Evolutionary conservation across 2,888 invertebrate species (phyloP).

Genomic region (Platycnemis pennipes): DNA sequence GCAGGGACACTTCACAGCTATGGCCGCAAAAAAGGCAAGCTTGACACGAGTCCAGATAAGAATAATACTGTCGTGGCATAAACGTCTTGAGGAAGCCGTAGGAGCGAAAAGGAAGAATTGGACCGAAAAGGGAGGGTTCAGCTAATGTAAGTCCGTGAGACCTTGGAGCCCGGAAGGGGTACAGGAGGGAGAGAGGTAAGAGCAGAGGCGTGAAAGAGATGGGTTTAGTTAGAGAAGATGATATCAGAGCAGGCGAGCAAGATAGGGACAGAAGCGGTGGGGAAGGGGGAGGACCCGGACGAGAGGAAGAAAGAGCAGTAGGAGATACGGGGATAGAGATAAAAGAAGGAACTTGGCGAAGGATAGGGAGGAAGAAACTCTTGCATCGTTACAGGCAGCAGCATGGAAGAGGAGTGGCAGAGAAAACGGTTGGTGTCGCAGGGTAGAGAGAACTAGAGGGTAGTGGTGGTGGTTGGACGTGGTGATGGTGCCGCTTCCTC

Average conservation of each 20-base stretch:
- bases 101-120: background rate
- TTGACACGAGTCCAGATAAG: background rate
- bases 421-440: constrained; percentile 59
- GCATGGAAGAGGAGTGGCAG: constrained; percentile 68
- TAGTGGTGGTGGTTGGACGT: constrained; percentile 74
- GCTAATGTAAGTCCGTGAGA: background rate
- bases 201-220: constrained; percentile 60
- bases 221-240: constrained; percentile 71
- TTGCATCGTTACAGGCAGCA: constrained; percentile 72
- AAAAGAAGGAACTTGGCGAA: constrained; percentile 53
- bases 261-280: constrained; percentile 58
- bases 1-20: background rate
- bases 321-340: constrained; percentile 61
- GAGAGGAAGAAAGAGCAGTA: constrained; percentile 31
- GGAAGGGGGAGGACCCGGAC: background rate
- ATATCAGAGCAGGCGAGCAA: constrained; percentile 70
- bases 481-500: constrained; percentile 74
- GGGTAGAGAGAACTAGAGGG: constrained; percentile 65
- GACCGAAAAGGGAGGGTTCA: background rate
- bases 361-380: constrained; percentile 71
- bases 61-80: background rate
- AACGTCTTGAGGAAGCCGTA: background rate
- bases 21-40: background rate
- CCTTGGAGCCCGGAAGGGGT: constrained; percentile 17
- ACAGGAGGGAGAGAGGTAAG: constrained; percentile 35